Evolutionary conservation across 1,140 invertebrate species (phyloP), one percentile per base, ranked within the genome.

Genomic region (Telenomus remus): DNA sequence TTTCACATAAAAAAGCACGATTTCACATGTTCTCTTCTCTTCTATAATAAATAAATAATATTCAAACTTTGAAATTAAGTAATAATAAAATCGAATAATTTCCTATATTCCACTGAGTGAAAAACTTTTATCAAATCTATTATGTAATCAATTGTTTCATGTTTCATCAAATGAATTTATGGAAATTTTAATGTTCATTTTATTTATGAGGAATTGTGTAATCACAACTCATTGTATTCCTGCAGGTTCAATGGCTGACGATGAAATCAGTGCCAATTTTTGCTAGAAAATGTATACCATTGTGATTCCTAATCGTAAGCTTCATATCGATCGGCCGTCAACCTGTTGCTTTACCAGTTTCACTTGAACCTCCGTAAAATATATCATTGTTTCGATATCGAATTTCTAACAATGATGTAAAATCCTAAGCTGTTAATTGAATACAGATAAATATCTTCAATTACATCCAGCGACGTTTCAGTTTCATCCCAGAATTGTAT

Each of bases 301-400:
- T 70, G 48, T 57, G 56, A 61, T 53, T 47, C 34, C 9, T 37
- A 33, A 56, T 70, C 61, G 42, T 56, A 56, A 50, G 16, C 13
- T 33, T 53, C 60, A 64, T n/a, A n/a, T 72, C 33, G 49, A 65
- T 61, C 61, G 55, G 19, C 10, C 50, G 61, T 66, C 70, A 73
- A 74, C 70, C 70, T 74, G 70, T 74, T 74, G 70, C 70, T 74
- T 61, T 66, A 61, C 55, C 56, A 61, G 57, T 66, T 61, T 46
- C 57, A 66, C 61, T 74, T 66, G 39, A 61, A 74, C 14, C 37
- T 61, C 55, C 61, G 27, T 48, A 50, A 61, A 61, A 33, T 66
- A 66, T 60, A 66, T 60, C 50, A 48, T 56, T 56, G 16, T 51
- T 53, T 13, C 19, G 8, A 15, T 61, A 11, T 47, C 33, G 37